Percentiles rank a stretch among this genome's conserved stretches.
Conservation (phyloP, 2,888 invertebrate species). For the Xestoiulus laeticollis region DNA sequence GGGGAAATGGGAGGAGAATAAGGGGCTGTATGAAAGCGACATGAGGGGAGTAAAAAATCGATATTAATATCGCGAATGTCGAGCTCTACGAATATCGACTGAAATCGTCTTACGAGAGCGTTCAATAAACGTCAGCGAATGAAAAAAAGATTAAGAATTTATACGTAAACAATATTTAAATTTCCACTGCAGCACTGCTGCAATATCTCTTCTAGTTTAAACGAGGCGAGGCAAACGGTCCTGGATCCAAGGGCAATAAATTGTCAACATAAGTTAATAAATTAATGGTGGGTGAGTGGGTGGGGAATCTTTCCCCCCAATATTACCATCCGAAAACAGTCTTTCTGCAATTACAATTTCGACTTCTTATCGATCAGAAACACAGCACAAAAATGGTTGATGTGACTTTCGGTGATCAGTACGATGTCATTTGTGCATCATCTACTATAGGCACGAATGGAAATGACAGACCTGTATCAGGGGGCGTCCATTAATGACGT, state of each 20-base stretch:
- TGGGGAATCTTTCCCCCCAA: background rate
- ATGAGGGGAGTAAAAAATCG: background rate
- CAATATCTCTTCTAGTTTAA: background rate
- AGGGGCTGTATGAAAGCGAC: too few species aligned
- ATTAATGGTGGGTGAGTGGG: background rate
- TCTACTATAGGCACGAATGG: too few species aligned
- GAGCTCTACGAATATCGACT: conserved; percentile 17
- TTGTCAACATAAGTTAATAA: conserved; percentile 11
- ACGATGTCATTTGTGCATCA: too few species aligned
- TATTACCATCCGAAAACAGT: background rate
- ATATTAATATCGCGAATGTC: background rate
- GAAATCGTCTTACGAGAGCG: conserved; percentile 6
- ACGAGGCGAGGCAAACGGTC: background rate
- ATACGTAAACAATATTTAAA: conserved; percentile 37
- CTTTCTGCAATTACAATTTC: background rate
- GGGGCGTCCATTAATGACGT: too few species aligned
- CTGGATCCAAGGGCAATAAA: background rate
- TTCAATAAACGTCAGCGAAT: conserved; percentile 27
- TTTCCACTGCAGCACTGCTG: background rate
- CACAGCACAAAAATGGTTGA: background rate
- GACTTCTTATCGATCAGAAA: background rate
- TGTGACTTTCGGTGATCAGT: background rate
- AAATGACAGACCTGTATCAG: too few species aligned
- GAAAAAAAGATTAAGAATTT: conserved; percentile 28
- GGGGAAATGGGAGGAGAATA: too few species aligned